Evolutionary conservation across 2,113 vertebrate species (phyloP).

Genomic region (Coptodon rendalli): DNA sequence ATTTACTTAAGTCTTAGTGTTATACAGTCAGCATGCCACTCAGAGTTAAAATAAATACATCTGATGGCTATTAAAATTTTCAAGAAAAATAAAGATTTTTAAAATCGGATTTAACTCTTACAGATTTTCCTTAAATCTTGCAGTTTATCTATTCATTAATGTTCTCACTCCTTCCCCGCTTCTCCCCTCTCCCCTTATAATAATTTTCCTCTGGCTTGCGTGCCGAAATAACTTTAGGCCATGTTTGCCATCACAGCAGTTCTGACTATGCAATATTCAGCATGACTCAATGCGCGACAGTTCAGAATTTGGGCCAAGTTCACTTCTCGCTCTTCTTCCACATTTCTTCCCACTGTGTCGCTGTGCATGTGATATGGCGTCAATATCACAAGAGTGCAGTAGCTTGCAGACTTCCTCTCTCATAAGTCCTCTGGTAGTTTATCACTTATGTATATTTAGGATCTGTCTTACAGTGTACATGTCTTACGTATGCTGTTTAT

Average conservation of each 20-base stretch:
- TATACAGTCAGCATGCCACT: neutral
- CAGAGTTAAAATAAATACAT: neutral
- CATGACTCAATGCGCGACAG: constrained; percentile 8
- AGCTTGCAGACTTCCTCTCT: neutral
- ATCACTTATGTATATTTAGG: neutral
- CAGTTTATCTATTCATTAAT: neutral
- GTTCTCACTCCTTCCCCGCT: neutral
- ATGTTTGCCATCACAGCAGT: constrained; percentile 9
- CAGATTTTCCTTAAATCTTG: neutral
- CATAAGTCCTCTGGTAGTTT: neutral
- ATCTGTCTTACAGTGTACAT: neutral
- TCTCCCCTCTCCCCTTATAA: neutral
- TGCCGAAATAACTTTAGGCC: constrained; percentile 1
- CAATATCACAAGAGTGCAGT: neutral
- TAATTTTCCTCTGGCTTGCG: neutral
- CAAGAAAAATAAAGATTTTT: neutral
- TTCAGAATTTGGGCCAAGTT: constrained; percentile 1
- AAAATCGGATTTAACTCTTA: neutral
- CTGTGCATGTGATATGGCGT: neutral
- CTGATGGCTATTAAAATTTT: neutral
- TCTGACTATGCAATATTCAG: constrained; percentile 18
- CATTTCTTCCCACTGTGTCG: neutral
- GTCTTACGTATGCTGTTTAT: neutral
- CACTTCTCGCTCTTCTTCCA: neutral
- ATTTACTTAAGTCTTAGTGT: neutral